A percentile compares a stretch with the other conserved stretches of the same genome.
phyloP scores from a whole-genome alignment of 2,888 invertebrate species.

The Seladonia tumulorum region DNA sequence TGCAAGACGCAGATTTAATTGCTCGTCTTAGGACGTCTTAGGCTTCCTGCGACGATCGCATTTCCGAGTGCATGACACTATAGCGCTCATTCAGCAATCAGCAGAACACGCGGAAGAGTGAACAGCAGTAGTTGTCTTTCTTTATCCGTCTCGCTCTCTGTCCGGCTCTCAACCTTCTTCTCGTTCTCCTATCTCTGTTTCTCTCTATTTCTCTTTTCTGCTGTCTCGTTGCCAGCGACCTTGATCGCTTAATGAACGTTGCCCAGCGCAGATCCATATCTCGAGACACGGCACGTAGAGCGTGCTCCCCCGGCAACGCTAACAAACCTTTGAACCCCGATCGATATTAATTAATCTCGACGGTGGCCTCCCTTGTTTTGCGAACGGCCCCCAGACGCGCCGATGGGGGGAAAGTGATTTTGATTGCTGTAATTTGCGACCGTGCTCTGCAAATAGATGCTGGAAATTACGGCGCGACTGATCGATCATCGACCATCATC shows the following conservation, averaged over 20 bases:
- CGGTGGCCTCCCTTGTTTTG: background rate
- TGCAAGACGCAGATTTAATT: background rate
- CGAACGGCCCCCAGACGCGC: slow-evolving; percentile 1
- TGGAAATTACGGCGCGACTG: slow-evolving; percentile 18
- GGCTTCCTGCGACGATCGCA: background rate
- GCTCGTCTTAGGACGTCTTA: background rate
- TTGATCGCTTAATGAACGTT: slow-evolving; percentile 61
- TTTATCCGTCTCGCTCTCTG: background rate
- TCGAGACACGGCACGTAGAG: slow-evolving; percentile 31
- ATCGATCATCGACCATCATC: background rate
- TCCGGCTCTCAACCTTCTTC: slow-evolving; percentile 8
- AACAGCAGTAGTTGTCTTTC: slow-evolving; percentile 2
- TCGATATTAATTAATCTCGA: slow-evolving; percentile 52
- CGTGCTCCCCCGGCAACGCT: background rate
- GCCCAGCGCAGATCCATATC: slow-evolving; percentile 54
- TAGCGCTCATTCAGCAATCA: slow-evolving; percentile 38
- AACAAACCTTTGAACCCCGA: slow-evolving; percentile 41
- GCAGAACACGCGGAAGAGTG: slow-evolving; percentile 40
- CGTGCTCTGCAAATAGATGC: slow-evolving; percentile 33
- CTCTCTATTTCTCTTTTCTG: background rate
- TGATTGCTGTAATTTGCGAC: slow-evolving; percentile 30
- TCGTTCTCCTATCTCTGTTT: background rate
- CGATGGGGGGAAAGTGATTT: slow-evolving; percentile 39
- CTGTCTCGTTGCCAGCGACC: slow-evolving; percentile 48
- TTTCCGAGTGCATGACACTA: slow-evolving; percentile 29